Base-by-base conservation (phyloP, 2,888 invertebrate genomes). In the Cryptocephalus moraei region DNA sequence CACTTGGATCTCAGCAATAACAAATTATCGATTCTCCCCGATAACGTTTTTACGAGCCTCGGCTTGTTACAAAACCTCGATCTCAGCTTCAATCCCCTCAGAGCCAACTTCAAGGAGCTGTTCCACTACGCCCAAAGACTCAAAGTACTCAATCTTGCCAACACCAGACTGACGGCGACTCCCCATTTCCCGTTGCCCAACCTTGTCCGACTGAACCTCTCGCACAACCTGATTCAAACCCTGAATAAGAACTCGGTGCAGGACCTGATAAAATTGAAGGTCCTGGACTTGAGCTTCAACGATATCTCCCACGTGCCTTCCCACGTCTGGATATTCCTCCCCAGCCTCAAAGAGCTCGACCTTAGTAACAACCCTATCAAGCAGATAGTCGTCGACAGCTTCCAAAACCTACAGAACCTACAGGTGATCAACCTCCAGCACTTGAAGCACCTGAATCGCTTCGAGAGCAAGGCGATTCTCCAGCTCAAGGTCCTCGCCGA, bases 71-170 rank as follows among this genome's bases (percentile, higher is more conserved):
- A 91, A 57, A 81, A 81, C 59, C 74, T 92, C 60, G 89, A 91
- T 71, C 74, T 92, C 43, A 85, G 88, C 56, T 81, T 79, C 56
- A 91, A 91, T 72, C 79, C 81, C 33, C 73, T 91, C 52, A 82
- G 89, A 58, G 87, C 91, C 51, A 89, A 89, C 73, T 82, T 89
- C 65, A 88, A 89, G 64, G 90, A 91, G 70, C 77, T 91, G 44
- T 88, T 91, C 65, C 85, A 91, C 65, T 89, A 90, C 70, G 80
- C 90, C 44, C 89, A 87, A 46, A 84, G 85, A 63, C 76, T 92
- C 54, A 81, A 86, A 65, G 79, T 82, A 64, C 75, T 92, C 57
- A 84, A 81, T 64, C 75, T 92, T 61, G 82, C 85, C 46, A 81
- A 81, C 65, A 82, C 86, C 68, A 86, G 86, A 53, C 79, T 92